Conservation (phyloP, 2,113 vertebrate species). For the Forbesichthys agassizii region DNA sequence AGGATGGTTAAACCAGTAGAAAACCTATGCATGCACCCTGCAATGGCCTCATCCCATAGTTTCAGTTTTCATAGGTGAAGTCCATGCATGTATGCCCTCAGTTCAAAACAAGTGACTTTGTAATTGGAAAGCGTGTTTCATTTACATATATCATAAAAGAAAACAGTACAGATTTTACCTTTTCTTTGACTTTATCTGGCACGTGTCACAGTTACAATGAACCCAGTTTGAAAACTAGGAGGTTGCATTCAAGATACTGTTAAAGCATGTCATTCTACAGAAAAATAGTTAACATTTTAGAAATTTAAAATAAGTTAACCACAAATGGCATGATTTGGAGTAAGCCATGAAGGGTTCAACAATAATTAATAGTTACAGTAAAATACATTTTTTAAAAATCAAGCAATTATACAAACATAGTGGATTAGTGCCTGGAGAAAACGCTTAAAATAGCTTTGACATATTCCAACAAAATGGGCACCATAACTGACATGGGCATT, state of each 20-base stretch:
- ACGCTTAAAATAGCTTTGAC: background rate
- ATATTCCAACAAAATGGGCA: too few species aligned
- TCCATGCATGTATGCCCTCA: too few species aligned
- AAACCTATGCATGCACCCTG: too few species aligned
- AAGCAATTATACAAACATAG: background rate
- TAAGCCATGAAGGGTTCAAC: constrained; percentile 2
- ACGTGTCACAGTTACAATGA: constrained; percentile 1
- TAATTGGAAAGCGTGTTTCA: too few species aligned
- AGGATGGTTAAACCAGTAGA: too few species aligned
- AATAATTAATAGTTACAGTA: background rate
- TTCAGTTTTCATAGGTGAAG: too few species aligned
- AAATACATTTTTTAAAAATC: background rate
- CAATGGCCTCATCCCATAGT: too few species aligned
- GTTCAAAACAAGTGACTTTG: too few species aligned
- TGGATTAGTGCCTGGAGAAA: background rate
- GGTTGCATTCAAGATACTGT: constrained; percentile 3
- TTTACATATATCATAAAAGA: too few species aligned
- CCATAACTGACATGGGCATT: too few species aligned
- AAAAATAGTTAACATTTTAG: constrained; percentile 1
- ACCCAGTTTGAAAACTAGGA: constrained; percentile 28
- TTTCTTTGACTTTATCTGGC: constrained; percentile 25
- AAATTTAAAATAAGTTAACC: constrained; percentile 24
- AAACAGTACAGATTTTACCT: background rate
- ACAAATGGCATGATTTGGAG: background rate
- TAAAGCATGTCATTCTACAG: constrained; percentile 5